Evolutionary conservation across 1,140 invertebrate species (phyloP).

Genomic region (Trichonephila clavata): DNA sequence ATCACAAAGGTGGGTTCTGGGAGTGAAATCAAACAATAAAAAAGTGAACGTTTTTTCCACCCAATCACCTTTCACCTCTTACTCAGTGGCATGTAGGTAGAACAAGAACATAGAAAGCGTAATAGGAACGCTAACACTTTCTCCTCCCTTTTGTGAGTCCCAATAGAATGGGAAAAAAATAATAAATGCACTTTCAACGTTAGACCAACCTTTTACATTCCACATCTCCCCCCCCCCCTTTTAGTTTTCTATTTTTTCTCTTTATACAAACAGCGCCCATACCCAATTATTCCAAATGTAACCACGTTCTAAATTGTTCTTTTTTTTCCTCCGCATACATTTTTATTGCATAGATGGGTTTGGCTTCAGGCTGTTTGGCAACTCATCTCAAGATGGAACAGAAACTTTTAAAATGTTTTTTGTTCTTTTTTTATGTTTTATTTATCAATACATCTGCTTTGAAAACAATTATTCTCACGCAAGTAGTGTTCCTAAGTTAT

Average conservation of each 20-base stretch:
- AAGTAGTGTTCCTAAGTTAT: not conserved
- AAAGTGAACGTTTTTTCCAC: not conserved
- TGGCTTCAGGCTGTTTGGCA: not conserved
- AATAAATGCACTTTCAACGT: not conserved
- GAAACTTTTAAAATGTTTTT: not conserved
- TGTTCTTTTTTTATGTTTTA: not conserved
- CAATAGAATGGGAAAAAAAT: not conserved
- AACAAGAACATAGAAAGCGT: not conserved
- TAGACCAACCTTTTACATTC: not conserved
- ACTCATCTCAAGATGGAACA: not conserved
- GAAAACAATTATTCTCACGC: not conserved
- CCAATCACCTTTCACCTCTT: constrained; percentile 25
- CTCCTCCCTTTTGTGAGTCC: not conserved
- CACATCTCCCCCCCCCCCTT: no score
- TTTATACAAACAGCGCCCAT: not conserved
- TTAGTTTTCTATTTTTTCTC: not conserved
- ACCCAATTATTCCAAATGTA: constrained; percentile 1
- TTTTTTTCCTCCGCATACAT: not conserved
- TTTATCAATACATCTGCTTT: not conserved
- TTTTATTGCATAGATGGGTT: not conserved
- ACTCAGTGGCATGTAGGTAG: constrained; percentile 11
- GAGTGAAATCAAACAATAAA: constrained; percentile 20
- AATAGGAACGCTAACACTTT: constrained; percentile 9
- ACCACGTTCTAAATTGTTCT: constrained; percentile 4
- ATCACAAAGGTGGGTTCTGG: not conserved